Conservation (phyloP, 1,140 invertebrate species). For the Megalopta genalis region DNA sequence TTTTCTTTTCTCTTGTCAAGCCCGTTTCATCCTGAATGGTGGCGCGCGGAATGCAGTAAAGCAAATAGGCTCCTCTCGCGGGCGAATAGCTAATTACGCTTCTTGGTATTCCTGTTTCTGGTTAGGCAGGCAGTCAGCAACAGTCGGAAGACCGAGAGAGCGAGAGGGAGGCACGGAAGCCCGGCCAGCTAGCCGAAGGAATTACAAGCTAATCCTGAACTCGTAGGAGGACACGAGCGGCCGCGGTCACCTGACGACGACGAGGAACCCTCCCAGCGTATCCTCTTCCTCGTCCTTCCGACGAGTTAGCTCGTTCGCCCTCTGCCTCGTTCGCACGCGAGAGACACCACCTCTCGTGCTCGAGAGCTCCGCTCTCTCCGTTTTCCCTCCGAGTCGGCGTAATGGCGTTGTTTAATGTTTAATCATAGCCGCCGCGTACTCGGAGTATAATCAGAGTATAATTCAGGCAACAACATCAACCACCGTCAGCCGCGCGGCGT, state of each 20-base stretch:
- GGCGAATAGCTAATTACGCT: slow-evolving; percentile 79
- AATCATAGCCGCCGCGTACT: slow-evolving; percentile 76
- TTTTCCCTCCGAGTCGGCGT: slow-evolving; percentile 56
- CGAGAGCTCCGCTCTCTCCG: slow-evolving; percentile 23
- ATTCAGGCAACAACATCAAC: slow-evolving; percentile 78
- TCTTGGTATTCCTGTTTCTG: slow-evolving; percentile 79
- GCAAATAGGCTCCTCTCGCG: slow-evolving; percentile 75
- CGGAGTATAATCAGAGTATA: slow-evolving; percentile 79
- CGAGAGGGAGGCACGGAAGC: slow-evolving; percentile 2
- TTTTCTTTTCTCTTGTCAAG: slow-evolving; percentile 29
- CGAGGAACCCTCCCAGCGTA: slow-evolving; percentile 19
- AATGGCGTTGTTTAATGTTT: slow-evolving; percentile 81
- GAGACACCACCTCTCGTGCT: slow-evolving; percentile 33
- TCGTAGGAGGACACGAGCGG: slow-evolving; percentile 78
- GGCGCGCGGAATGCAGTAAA: slow-evolving; percentile 76
- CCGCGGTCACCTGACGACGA: slow-evolving; percentile 71
- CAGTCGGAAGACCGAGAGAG: slow-evolving; percentile 15
- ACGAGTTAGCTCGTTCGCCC: background rate
- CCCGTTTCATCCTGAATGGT: slow-evolving; percentile 67
- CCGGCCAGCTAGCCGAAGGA: slow-evolving; percentile 53
- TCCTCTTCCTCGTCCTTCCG: slow-evolving; percentile 14
- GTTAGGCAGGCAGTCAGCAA: slow-evolving; percentile 66
- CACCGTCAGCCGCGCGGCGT: slow-evolving; percentile 47
- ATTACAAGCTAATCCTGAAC: slow-evolving; percentile 78
- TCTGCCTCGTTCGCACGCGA: background rate